A percentile compares a stretch with the other conserved stretches of the same genome.
Evolutionary conservation across 2,113 vertebrate species (phyloP).

Genomic region (Diadophis punctatus): DNA sequence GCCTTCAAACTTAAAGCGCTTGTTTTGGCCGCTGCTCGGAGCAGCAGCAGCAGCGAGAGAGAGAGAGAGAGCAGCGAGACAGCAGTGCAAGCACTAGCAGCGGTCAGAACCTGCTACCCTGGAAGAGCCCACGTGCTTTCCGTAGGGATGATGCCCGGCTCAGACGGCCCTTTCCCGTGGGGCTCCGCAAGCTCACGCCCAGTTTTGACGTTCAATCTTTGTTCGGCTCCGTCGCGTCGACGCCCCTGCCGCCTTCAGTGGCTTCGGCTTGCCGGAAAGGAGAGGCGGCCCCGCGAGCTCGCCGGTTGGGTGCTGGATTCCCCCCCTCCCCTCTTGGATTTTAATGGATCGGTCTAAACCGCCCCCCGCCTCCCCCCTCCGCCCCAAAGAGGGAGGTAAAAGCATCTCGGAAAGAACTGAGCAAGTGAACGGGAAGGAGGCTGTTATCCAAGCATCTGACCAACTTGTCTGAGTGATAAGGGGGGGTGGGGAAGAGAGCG

Average conservation of each 20-base stretch:
- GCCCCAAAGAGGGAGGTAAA: not conserved
- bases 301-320: constrained; percentile 27
- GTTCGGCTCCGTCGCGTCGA: not conserved
- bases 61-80: not conserved
- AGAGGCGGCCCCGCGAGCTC: not conserved
- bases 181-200: constrained; percentile 14
- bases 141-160: constrained; percentile 1
- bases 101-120: constrained; percentile 25
- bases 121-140: constrained; percentile 65
- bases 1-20: constrained; percentile 27
- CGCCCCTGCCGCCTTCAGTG: constrained; percentile 50
- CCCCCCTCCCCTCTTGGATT: not conserved
- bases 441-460: not conserved
- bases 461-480: not conserved
- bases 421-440: not conserved
- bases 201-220: not conserved
- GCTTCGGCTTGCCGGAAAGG: constrained; percentile 9
- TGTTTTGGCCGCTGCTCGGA: not conserved
- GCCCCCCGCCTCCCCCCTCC: no score
- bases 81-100: not conserved
- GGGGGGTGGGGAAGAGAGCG: not conserved
- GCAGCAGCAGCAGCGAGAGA: not conserved
- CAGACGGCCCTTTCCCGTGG: constrained; percentile 12
- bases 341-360: not conserved
- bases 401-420: not conserved